Percentiles rank a stretch among this genome's conserved stretches.
Conservation (phyloP, 1,140 invertebrate species). For the Hermatobates lingyangjiaoensis region DNA sequence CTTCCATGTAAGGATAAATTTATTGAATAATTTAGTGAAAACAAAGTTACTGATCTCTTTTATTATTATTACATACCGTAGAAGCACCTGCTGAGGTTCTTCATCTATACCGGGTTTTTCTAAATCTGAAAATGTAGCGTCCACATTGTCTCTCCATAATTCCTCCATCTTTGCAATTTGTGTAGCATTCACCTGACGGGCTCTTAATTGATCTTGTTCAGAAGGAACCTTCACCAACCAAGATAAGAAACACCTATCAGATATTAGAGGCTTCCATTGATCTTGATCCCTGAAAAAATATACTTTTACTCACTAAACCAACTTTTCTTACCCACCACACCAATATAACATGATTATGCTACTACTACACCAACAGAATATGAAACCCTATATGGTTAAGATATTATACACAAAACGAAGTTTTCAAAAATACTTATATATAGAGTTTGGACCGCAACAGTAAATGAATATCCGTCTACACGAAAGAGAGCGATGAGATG, state of each 20-base stretch:
- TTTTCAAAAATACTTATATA: not conserved
- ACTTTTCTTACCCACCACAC: no score
- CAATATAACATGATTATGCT: no score
- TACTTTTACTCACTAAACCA: no score
- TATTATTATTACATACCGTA: constrained; percentile 35
- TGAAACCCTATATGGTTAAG: not conserved
- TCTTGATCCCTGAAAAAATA: constrained; percentile 60
- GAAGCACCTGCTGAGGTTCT: constrained; percentile 84
- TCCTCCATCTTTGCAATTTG: constrained; percentile 98
- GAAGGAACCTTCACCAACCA: constrained; percentile 94
- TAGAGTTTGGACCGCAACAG: not conserved
- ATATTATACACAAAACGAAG: not conserved
- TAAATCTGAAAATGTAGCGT: constrained; percentile 92
- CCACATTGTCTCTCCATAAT: constrained; percentile 94
- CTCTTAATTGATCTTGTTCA: constrained; percentile 86
- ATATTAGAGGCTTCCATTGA: constrained; percentile 95
- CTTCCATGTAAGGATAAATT: not conserved
- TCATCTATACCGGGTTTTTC: constrained; percentile 95
- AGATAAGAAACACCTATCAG: constrained; percentile 83
- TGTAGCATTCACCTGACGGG: constrained; percentile 84
- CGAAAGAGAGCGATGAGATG: not conserved
- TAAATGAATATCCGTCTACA: not conserved
- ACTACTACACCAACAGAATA: no score
- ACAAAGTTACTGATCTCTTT: not conserved
- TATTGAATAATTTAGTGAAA: not conserved